Base-by-base conservation (phyloP, 1,140 invertebrate genomes). In the Vanessa atalanta region DNA sequence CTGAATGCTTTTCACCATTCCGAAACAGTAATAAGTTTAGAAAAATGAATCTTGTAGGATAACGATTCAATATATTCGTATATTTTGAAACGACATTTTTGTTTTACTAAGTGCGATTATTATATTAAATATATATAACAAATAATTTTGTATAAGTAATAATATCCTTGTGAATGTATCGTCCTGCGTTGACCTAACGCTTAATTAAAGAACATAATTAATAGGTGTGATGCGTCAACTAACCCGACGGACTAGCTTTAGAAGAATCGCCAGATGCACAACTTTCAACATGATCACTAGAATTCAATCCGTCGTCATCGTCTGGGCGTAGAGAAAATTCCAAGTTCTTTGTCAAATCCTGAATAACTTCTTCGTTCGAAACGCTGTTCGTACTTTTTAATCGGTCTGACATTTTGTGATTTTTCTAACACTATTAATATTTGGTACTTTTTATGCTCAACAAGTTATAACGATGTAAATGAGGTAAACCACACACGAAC, bases 341-440 rank as follows among this genome's bases (percentile, higher is more conserved):
- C 14, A 93, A 76, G 76, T 92, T 83, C 77, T 89, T 91, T 26
- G 91, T 93, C 48, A 93, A 78, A 65, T 93, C 89, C 1, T 92
- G 87, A 48, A 93, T 91, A 20, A 93, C 78, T 73, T 91, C 87
- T 75, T 93, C 91, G 60, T 93, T 93, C 16, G 86, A 88, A 13
- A 86, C 68, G 64, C 82, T 77, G 31, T 47, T 79, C 3, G 82
- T 87, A 72, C 61, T 86, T 72, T 85, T 84, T 51, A 89, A 79
- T 47, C 87, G 77, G 13, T 92, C 87, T 2, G 90, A 92, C 90
- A 92, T 92, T 69, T 78, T 78, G 6, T n/a, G 3, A 14, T 61
- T 15, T 13, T 15, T 6, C 13, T 61, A 31, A 61, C 7, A 2
- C 14, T 23, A 57, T 26, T 16, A 23, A 20, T 57, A 57, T 57